Base-by-base conservation (phyloP, 2,113 vertebrate genomes). In the Meleagris gallopavo region DNA sequence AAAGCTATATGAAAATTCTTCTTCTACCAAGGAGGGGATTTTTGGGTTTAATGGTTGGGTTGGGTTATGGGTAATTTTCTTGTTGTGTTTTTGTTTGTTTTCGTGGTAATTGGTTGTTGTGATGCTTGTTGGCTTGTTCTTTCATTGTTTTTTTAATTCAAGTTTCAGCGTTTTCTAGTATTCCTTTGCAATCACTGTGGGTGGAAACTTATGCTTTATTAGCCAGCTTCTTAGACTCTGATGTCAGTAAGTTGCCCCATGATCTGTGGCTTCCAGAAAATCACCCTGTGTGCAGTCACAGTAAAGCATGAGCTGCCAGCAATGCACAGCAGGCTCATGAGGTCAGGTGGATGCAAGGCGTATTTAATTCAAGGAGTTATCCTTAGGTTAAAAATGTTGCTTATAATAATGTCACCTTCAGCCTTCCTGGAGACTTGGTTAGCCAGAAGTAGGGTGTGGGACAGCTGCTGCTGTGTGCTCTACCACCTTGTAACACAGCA, bases 261-360 rank as follows among this genome's bases (percentile, higher is more conserved):
- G 75, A 83, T 55, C 82, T 85, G 32, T 32, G 78, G 60, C 75
- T 85, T 76, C 41, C 41, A 93, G 81, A 83, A 93, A 75, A 83
- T 80, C 71, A 69, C 32, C 36, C 65, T 67, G 0, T 24, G 13
- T 27, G 13, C 20, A 86, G 38, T 94, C 89, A 82, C 20, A 41
- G 58, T 21, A 8, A 76, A 90, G 55, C 5, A 4, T 60, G 81
- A 91, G 62, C 67, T 1, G 32, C 55, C 74, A 83, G 64, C 46
- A 60, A 6, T 0, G 0, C 32, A 9, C 69, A 65, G 65, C 43
- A 32, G 2, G 4, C 43, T 66, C 50, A 30, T 41, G 75, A 95
- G 85, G 60, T 77, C 69, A 67, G 64, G 66, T 91, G 46, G 82
- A 83, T 91, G 57, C 41, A 82, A 27, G 22, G 6, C 0, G 4